A percentile compares a stretch with the other conserved stretches of the same genome.
phyloP scores from a whole-genome alignment of 2,797 vertebrate species.

The Alexandromys oeconomus region DNA sequence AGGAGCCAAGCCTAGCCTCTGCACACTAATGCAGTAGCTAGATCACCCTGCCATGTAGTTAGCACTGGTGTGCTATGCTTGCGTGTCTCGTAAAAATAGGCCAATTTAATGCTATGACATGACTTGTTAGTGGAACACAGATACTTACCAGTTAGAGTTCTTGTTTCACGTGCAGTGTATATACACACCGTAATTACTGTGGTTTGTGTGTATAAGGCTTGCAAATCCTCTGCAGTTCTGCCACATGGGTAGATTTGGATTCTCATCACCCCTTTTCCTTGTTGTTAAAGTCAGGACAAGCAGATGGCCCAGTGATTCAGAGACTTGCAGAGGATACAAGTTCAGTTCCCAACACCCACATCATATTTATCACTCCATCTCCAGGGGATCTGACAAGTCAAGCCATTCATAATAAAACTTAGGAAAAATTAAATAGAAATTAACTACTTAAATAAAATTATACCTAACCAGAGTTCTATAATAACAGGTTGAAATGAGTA shows the following conservation, averaged over 20 bases:
- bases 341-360: background rate
- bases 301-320: background rate
- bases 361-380: background rate
- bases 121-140: background rate
- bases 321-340: background rate
- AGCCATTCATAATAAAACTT: slow-evolving; percentile 20
- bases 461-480: slow-evolving; percentile 3
- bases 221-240: background rate
- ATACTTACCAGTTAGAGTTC: background rate
- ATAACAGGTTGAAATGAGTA: background rate
- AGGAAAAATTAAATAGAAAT: slow-evolving; percentile 17
- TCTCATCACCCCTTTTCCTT: background rate
- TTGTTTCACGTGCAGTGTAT: background rate
- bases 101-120: background rate
- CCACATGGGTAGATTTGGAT: background rate
- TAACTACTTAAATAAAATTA: slow-evolving; percentile 33
- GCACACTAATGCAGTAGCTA: background rate
- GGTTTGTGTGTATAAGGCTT: background rate
- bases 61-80: background rate
- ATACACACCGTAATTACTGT: background rate
- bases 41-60: background rate
- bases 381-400: background rate
- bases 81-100: background rate
- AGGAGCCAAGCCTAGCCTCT: background rate
- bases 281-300: background rate